Conservation (phyloP, 2,888 invertebrate species). For the Petrophora chlorosata region DNA sequence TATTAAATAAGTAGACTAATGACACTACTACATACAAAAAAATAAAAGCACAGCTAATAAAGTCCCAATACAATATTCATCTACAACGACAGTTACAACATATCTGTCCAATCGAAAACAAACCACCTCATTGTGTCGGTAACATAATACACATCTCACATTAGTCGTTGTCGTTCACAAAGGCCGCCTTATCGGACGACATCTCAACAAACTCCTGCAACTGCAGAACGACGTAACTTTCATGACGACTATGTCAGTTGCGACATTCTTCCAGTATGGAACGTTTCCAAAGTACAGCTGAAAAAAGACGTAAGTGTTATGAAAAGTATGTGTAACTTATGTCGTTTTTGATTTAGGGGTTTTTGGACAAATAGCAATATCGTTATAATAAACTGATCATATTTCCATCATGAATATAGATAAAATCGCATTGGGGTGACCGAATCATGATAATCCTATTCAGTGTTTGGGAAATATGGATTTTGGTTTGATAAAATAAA, state of each 20-base stretch:
- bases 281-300: not conserved
- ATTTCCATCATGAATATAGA: conserved; percentile 61
- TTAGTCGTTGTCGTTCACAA: conserved; percentile 37
- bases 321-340: not conserved
- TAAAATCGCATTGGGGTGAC: conserved; percentile 65
- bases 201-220: conserved; percentile 42
- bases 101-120: conserved; percentile 61
- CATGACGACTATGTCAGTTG: not conserved
- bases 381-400: conserved; percentile 79
- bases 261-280: not conserved
- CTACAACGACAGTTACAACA: conserved; percentile 46
- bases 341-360: not conserved
- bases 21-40: no score
- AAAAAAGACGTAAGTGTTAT: conserved; percentile 1
- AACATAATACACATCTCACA: conserved; percentile 57
- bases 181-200: conserved; percentile 35
- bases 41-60: no score
- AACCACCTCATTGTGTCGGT: conserved; percentile 49
- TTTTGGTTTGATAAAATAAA: conserved; percentile 41
- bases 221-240: not conserved
- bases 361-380: conserved; percentile 67
- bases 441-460: conserved; percentile 71
- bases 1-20: no score
- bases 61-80: conserved; percentile 29
- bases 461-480: conserved; percentile 59